phyloP scores from a whole-genome alignment of 1,140 invertebrate species.

The Heliconius hewitsoni region DNA sequence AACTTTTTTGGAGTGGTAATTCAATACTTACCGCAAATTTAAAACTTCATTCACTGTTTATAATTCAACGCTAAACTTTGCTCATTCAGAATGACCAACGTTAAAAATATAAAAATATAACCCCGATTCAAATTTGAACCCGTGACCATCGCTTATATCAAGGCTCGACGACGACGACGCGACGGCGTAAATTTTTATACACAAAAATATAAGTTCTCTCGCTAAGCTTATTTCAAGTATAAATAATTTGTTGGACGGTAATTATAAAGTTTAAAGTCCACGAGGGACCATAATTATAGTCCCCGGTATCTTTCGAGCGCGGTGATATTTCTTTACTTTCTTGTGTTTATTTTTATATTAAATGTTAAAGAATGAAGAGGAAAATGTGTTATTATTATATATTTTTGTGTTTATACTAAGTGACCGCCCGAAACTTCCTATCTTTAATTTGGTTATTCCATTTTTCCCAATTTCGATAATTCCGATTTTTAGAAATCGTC shows the following conservation, averaged over 20 bases:
- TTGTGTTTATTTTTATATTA: conserved; percentile 7
- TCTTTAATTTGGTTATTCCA: too few relatives aligned
- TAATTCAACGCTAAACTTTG: too few relatives aligned
- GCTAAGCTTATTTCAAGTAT: conserved; percentile 16
- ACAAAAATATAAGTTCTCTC: neutral
- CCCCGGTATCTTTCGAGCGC: conserved; percentile 15
- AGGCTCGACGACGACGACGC: neutral
- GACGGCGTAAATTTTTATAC: neutral
- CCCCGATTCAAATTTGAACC: neutral
- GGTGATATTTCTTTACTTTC: conserved; percentile 17
- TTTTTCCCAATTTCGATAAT: too few relatives aligned
- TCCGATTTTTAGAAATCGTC: too few relatives aligned
- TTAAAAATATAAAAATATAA: neutral
- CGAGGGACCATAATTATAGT: conserved; percentile 27
- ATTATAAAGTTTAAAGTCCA: conserved; percentile 32
- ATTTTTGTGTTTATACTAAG: too few relatives aligned
- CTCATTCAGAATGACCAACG: neutral
- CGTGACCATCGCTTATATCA: neutral
- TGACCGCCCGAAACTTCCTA: too few relatives aligned
- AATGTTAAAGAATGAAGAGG: neutral
- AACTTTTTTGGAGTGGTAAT: too few relatives aligned
- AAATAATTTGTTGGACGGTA: conserved; percentile 32
- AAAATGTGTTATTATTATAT: neutral
- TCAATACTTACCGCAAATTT: too few relatives aligned
- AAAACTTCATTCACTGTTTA: too few relatives aligned